These are phyloP conservation scores for Rhabdomys pumilio DNA, from an alignment of 2,797 vertebrate genomes.

Conservation along the genomic window DNA sequence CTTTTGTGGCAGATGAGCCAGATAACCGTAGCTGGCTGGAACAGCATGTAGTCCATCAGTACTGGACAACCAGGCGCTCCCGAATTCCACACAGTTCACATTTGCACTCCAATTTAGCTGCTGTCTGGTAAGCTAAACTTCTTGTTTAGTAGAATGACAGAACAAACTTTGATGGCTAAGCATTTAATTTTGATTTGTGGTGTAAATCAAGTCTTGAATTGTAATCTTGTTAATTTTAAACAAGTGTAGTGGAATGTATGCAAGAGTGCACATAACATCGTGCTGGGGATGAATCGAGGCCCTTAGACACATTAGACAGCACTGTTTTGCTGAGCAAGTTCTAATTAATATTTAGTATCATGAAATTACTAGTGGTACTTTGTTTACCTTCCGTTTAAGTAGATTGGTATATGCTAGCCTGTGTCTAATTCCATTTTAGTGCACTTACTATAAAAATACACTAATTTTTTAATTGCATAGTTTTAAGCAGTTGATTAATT, in stretches of 20 bases:
- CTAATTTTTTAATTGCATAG: not conserved
- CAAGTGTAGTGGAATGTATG: not conserved
- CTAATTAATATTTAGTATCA: conserved; percentile 7
- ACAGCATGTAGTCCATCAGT: conserved; percentile 95
- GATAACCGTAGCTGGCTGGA: conserved; percentile 96
- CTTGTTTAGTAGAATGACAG: not conserved
- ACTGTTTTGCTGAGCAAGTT: not conserved
- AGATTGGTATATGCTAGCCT: not conserved
- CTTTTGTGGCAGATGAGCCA: conserved; percentile 91
- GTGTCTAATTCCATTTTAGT: conserved; percentile 48
- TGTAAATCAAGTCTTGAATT: conserved; percentile 35
- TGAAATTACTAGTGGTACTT: not conserved
- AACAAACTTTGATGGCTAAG: conserved; percentile 15
- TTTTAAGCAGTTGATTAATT: conserved; percentile 25
- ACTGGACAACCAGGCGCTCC: conserved; percentile 94
- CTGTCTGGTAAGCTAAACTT: conserved; percentile 93
- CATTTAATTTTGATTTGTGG: conserved; percentile 24
- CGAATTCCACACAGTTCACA: conserved; percentile 96
- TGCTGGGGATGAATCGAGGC: too few relatives aligned
- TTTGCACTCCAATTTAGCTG: conserved; percentile 96
- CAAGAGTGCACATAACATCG: not conserved
- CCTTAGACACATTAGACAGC: not conserved
- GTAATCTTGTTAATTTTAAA: not conserved
- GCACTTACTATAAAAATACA: conserved; percentile 30
- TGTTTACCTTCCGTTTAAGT: conserved; percentile 53